A percentile compares a stretch with the other conserved stretches of the same genome.
These are phyloP conservation scores for Latrodectus hesperus DNA, from an alignment of 2,888 invertebrate genomes.

Conservation along the genomic window DNA sequence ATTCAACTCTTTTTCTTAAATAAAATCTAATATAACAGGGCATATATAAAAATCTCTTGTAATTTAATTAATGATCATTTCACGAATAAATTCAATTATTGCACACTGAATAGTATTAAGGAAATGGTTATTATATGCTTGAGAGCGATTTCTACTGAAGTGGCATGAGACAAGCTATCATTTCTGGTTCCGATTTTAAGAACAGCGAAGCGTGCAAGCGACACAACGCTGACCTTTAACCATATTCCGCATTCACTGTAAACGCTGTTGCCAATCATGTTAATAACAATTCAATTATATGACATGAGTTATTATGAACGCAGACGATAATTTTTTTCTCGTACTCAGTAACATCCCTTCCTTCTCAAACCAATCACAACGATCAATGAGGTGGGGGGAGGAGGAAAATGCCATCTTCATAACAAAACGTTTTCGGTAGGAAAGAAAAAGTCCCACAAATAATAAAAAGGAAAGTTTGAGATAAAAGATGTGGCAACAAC, in stretches of 20 bases:
- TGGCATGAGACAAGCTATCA: neutral
- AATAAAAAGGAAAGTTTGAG: constrained; percentile 15
- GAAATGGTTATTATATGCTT: neutral
- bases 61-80: no score
- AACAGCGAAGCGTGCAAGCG: neutral
- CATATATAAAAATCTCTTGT: no score
- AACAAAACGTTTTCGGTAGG: neutral
- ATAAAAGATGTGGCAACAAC: constrained; percentile 35
- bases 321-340: neutral
- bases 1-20: no score
- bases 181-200: neutral
- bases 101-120: neutral
- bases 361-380: constrained; percentile 13
- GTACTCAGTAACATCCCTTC: neutral
- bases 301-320: constrained; percentile 5
- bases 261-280: constrained; percentile 5
- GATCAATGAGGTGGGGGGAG: neutral
- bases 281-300: constrained; percentile 24
- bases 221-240: constrained; percentile 5
- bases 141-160: neutral
- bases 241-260: neutral
- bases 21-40: no score
- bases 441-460: constrained; percentile 6
- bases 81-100: neutral
- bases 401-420: neutral